Percentiles rank a stretch among this genome's conserved stretches.
Evolutionary conservation across 2,888 invertebrate genomes (phyloP).

Genomic region (Dugesia japonica): DNA sequence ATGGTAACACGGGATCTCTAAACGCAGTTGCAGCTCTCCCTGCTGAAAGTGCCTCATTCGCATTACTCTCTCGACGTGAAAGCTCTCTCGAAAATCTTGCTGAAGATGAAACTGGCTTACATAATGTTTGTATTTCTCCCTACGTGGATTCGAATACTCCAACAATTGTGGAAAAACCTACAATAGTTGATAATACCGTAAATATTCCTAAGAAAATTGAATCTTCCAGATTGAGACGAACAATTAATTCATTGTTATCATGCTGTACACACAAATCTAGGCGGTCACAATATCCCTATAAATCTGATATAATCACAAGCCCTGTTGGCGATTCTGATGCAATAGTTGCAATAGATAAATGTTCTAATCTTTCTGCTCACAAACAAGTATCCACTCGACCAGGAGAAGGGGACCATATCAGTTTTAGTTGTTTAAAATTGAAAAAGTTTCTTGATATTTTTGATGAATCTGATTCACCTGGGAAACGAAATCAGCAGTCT

Average conservation of each 20-base stretch:
- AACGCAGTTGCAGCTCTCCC: neutral
- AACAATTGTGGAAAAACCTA: neutral
- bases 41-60: slow-evolving; percentile 20
- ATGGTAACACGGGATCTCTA: neutral
- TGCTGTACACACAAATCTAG: neutral
- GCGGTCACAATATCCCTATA: neutral
- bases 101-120: neutral
- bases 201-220: slow-evolving; percentile 15
- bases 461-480: neutral
- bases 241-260: neutral
- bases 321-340: neutral
- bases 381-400: neutral
- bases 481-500: neutral
- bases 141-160: neutral
- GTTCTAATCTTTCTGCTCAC: neutral
- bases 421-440: slow-evolving; percentile 15
- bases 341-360: neutral
- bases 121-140: neutral
- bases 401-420: slow-evolving; percentile 6
- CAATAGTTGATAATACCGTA: neutral
- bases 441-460: slow-evolving; percentile 1
- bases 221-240: slow-evolving; percentile 5
- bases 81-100: neutral
- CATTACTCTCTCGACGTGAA: slow-evolving; percentile 13
- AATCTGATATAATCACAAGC: neutral